Evolutionary conservation across 1,140 invertebrate species (phyloP).

Genomic region (Lepidurus couesii): DNA sequence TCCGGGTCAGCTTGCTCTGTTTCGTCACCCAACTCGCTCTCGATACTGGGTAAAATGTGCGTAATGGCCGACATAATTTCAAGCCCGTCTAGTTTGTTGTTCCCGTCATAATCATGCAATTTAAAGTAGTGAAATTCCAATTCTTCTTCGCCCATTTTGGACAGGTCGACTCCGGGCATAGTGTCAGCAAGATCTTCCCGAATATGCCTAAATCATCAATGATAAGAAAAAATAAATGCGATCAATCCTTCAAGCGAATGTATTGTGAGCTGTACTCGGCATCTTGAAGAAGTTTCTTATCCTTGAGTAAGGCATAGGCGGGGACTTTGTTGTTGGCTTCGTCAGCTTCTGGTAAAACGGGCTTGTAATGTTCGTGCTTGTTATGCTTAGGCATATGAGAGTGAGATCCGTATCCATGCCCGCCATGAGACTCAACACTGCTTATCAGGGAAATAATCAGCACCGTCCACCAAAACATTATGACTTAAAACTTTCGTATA

Average conservation of each 20-base stretch:
- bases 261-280: conserved; percentile 49
- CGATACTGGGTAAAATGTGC: conserved; percentile 46
- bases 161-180: conserved; percentile 47
- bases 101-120: conserved; percentile 73
- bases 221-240: neutral
- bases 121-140: conserved; percentile 63
- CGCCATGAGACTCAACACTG: neutral
- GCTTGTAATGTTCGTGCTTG: conserved; percentile 51
- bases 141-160: conserved; percentile 64
- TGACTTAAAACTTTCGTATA: neutral
- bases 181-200: conserved; percentile 63
- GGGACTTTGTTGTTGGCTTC: conserved; percentile 43
- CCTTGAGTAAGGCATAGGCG: conserved; percentile 55
- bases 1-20: conserved; percentile 33
- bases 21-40: conserved; percentile 36
- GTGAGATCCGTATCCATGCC: conserved; percentile 23
- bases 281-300: conserved; percentile 61
- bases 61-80: conserved; percentile 59
- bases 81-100: conserved; percentile 70
- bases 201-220: conserved; percentile 52
- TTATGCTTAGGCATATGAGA: conserved; percentile 30
- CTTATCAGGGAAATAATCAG: neutral
- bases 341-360: conserved; percentile 50
- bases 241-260: conserved; percentile 17
- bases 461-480: conserved; percentile 3